Percentiles rank a stretch among this genome's conserved stretches.
These are phyloP conservation scores for Gastrophryne carolinensis DNA, from an alignment of 2,797 vertebrate species.

Conservation along the genomic window DNA sequence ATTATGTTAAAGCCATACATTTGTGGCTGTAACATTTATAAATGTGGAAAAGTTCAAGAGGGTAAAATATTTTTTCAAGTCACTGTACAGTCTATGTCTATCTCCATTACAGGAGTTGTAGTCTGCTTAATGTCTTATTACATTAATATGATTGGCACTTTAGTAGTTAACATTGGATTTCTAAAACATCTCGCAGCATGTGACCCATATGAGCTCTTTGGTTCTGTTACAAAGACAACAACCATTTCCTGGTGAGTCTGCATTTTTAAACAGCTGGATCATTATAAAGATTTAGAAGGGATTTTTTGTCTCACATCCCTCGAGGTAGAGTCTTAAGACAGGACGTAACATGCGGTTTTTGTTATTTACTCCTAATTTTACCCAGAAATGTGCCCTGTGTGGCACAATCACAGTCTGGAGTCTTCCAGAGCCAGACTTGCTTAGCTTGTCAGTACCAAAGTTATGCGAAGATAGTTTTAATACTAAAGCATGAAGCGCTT, in stretches of 20 bases:
- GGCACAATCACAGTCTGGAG: constrained; percentile 9
- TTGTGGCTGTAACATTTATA: no score
- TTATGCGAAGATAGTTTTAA: constrained; percentile 3
- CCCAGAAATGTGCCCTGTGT: constrained; percentile 45
- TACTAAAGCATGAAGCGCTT: constrained; percentile 4
- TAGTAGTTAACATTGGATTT: background rate
- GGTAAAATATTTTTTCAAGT: no score
- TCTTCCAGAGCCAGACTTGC: background rate
- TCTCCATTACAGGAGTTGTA: no score
- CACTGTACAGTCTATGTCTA: no score
- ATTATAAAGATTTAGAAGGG: background rate
- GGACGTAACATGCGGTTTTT: background rate
- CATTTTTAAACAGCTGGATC: constrained; percentile 6
- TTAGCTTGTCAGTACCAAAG: background rate
- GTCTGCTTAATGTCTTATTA: no score
- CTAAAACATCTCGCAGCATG: background rate
- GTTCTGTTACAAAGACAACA: constrained; percentile 19
- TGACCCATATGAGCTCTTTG: background rate
- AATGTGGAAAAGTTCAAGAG: no score
- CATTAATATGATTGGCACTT: no score
- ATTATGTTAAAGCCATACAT: no score
- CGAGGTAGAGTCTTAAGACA: constrained; percentile 9
- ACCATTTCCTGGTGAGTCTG: constrained; percentile 21
- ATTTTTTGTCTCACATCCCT: constrained; percentile 12
- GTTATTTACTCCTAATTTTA: constrained; percentile 16